Base-by-base conservation (phyloP, 1,140 invertebrate genomes). In the Limonius californicus region DNA sequence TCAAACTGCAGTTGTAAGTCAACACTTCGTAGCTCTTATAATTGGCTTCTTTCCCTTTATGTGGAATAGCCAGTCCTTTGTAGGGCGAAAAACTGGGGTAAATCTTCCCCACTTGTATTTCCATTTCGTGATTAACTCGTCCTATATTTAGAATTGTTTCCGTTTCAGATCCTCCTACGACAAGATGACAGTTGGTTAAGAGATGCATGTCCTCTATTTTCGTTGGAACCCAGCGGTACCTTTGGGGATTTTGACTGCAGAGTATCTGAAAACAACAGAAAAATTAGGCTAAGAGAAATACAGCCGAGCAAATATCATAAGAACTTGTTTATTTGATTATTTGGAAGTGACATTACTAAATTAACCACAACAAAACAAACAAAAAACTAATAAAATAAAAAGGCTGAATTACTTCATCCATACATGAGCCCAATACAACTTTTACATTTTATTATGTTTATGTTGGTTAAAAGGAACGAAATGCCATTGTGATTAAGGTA, bases 211-310 rank as follows among this genome's bases (percentile, higher is more conserved):
- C 15, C 21, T 61, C 60, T 11, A 15, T 61, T 55, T 56, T 56
- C 12, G 60, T 61, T 15, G 9, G 4, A 8, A 61, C 16, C 60
- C 60, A 61, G 42, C 47, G 14, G 12, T 53, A 55, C 4, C 23
- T 32, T 4, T 56, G 19, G 0, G 1, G 2, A 43, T 56, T 18
- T 11, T 12, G 39, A 12, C 32, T 43, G 20, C 60, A 56, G 20
- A 61, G 53, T 35, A 61, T 56, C 60, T 61, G 42, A 19, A 61
- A 61, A 45, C n/a, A n/a, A n/a, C n/a, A n/a, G n/a, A n/a, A n/a
- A n/a, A n/a, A n/a, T n/a, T n/a, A n/a, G n/a, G n/a, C n/a, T n/a
- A n/a, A n/a, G n/a, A n/a, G n/a, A n/a, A n/a, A n/a, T n/a, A n/a
- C n/a, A n/a, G n/a, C n/a, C n/a, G n/a, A n/a, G n/a, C n/a, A n/a